phyloP scores from a whole-genome alignment of 2,888 invertebrate genomes.

The Amphiduros pacificus region DNA sequence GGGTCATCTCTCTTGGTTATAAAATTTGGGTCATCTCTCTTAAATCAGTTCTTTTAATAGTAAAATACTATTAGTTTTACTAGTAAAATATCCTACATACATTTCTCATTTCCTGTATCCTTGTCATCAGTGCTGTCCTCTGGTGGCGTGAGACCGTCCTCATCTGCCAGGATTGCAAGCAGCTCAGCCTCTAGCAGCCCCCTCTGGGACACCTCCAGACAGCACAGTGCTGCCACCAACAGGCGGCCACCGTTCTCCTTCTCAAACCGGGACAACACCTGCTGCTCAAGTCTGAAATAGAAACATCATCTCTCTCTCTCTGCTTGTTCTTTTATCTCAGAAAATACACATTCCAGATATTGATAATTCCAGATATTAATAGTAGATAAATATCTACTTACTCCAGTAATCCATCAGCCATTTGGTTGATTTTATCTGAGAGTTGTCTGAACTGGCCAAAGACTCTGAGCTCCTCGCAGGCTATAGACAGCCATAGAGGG shows the following conservation, averaged over 20 bases:
- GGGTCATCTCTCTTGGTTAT: too few species aligned
- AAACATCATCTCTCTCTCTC: not conserved
- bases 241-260: slow-evolving; percentile 44
- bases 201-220: slow-evolving; percentile 52
- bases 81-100: not conserved
- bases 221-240: slow-evolving; percentile 52
- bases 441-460: slow-evolving; percentile 41
- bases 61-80: not conserved
- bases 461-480: slow-evolving; percentile 54
- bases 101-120: slow-evolving; percentile 15
- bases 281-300: slow-evolving; percentile 43
- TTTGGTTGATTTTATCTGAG: slow-evolving; percentile 45
- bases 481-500: slow-evolving; percentile 58
- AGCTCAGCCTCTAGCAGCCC: slow-evolving; percentile 55
- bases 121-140: not conserved
- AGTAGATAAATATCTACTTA: slow-evolving; percentile 32
- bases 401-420: slow-evolving; percentile 54
- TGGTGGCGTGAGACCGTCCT: slow-evolving; percentile 42
- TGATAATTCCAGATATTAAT: too few species aligned
- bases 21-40: too few species aligned
- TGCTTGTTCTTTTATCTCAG: too few species aligned
- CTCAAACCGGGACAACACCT: slow-evolving; percentile 49
- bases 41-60: not conserved
- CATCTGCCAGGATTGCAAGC: slow-evolving; percentile 46
- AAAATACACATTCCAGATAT: too few species aligned